Percentiles rank a stretch among this genome's conserved stretches.
phyloP scores from a whole-genome alignment of 2,888 invertebrate genomes.

The Crematogaster levior region DNA sequence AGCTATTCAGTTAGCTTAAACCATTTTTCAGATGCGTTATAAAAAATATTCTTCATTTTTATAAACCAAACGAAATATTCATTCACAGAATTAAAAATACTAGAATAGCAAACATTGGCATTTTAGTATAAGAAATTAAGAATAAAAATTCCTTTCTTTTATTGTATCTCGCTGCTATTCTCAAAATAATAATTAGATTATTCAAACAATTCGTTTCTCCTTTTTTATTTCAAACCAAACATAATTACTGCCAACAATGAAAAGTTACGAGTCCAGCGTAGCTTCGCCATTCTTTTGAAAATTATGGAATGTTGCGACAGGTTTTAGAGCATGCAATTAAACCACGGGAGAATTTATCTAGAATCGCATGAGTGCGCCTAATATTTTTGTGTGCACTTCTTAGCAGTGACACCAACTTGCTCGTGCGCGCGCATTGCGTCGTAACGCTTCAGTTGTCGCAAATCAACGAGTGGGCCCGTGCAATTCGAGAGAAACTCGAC shows the following conservation, averaged over 20 bases:
- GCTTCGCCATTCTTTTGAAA: conserved; percentile 3
- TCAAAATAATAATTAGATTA: background rate
- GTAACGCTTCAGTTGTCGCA: conserved; percentile 84
- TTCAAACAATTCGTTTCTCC: background rate
- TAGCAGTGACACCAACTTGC: background rate
- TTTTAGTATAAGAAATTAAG: background rate
- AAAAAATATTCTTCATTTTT: background rate
- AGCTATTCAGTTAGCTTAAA: background rate
- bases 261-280: conserved; percentile 7
- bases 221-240: conserved; percentile 7
- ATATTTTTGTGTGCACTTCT: conserved; percentile 10
- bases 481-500: conserved; percentile 83
- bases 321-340: conserved; percentile 52
- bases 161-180: background rate
- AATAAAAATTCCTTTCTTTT: background rate
- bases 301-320: background rate
- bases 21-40: background rate
- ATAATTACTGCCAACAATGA: background rate
- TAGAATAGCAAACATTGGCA: background rate
- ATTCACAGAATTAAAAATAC: background rate
- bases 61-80: background rate
- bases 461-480: conserved; percentile 80
- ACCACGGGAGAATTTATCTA: conserved; percentile 10
- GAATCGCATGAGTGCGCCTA: conserved; percentile 10
- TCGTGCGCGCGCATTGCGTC: conserved; percentile 63